A percentile compares a stretch with the other conserved stretches of the same genome.
These are phyloP conservation scores for Istiophorus platypterus DNA, from an alignment of 2,113 vertebrate species.

Conservation along the genomic window DNA sequence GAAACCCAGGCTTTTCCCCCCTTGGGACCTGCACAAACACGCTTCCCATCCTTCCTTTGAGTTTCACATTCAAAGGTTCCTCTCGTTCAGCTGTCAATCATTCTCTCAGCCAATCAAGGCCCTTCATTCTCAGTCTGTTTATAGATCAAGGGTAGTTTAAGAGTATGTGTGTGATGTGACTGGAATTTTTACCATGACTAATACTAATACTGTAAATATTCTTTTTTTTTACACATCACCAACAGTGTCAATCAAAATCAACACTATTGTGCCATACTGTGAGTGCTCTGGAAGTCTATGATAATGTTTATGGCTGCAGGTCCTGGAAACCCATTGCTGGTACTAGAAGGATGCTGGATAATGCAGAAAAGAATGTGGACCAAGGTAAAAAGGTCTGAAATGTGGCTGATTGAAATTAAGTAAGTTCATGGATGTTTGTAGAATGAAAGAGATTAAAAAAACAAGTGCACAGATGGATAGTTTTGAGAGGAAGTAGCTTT, in stretches of 20 bases:
- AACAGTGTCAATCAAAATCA: slow-evolving; percentile 80
- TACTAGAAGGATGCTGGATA: slow-evolving; percentile 51
- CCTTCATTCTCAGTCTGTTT: slow-evolving; percentile 82
- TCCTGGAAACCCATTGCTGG: slow-evolving; percentile 69
- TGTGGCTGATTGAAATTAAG: slow-evolving; percentile 40
- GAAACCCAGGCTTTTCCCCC: slow-evolving; percentile 83
- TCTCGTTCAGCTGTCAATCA: slow-evolving; percentile 84
- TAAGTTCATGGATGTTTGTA: slow-evolving; percentile 29
- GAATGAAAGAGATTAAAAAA: slow-evolving; percentile 39
- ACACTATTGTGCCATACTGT: slow-evolving; percentile 52
- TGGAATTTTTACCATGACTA: slow-evolving; percentile 86
- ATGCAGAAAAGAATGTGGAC: slow-evolving; percentile 45
- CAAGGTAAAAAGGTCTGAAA: slow-evolving; percentile 24
- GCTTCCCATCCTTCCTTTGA: slow-evolving; percentile 85
- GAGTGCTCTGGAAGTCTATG: slow-evolving; percentile 32
- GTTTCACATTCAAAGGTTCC: slow-evolving; percentile 86
- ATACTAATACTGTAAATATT: slow-evolving; percentile 86
- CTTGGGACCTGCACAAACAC: slow-evolving; percentile 83
- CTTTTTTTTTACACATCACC: slow-evolving; percentile 74
- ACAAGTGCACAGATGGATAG: slow-evolving; percentile 37
- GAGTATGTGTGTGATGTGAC: slow-evolving; percentile 84
- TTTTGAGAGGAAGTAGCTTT: slow-evolving; percentile 45
- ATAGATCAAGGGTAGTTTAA: slow-evolving; percentile 85
- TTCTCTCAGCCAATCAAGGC: slow-evolving; percentile 82
- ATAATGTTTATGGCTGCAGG: slow-evolving; percentile 54